Base-by-base conservation (phyloP, 2,113 vertebrate species). In the Mastomys natalensis region DNA sequence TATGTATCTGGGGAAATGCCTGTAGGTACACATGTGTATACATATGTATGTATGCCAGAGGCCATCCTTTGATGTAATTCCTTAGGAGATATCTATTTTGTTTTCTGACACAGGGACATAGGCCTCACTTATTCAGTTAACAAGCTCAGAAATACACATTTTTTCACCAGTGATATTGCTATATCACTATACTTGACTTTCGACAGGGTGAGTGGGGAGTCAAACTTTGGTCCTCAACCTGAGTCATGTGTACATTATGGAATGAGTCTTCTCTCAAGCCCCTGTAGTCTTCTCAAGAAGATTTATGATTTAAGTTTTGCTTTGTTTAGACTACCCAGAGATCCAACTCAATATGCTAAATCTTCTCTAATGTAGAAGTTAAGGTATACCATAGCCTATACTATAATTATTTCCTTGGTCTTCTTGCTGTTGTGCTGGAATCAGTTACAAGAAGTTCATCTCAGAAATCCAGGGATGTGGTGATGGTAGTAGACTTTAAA, bases 71-170 rank as follows among this genome's bases (percentile, higher is more conserved):
- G 26, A 8, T 48, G 29, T 45, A 4, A 31, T 48, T 85, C 9
- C 55, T 48, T n/a, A 16, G 2, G 7, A 21, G 60, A 17, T 48
- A 34, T 48, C 1, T 2, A 86, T 13, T 10, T 66, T 84, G 24
- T 62, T 62, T 84, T n/a, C 13, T 66, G 82, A 86, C 5, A 21
- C 60, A 48, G 1, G 0, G 7, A 66, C 5, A 62, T 86, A 43
- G 11, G 29, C 1, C 26, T 66, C 43, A 86, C 1, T 3, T 34
- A 34, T 34, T 66, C 43, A 66, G 40, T 66, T 66, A 66, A 26
- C 2, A 31, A 37, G 2, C 2, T 43, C 9, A 31, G 40, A 4
- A 0, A 48, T 66, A 37, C 7, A 45, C 11, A n/a, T 17, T 19
- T 58, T 82, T 82, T 5, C 37, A 60, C 16, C 29, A 66, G 5